Base-by-base conservation (phyloP, 2,888 invertebrate genomes). In the Autographa pulchrina region DNA sequence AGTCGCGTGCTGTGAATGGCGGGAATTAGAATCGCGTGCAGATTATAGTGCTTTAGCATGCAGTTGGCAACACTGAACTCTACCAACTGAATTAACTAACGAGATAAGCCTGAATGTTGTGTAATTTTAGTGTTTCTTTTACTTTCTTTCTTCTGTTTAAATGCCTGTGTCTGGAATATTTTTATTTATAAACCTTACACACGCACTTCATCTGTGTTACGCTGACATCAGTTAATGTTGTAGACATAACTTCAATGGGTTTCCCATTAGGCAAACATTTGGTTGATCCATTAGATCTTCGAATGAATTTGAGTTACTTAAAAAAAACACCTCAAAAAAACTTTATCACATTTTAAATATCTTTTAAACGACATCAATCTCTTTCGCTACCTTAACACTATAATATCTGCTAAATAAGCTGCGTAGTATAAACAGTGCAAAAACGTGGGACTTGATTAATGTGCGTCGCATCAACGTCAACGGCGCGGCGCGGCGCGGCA, bases 1-100 rank as follows among this genome's bases (percentile, higher is more conserved):
- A 70, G 43, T 78, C 77, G 77, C 81, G 84, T 81, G 80, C 68
- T 71, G 48, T 78, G 80, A 78, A 75, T 68, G 62, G 71, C 67
- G 71, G 77, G 81, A 86, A 84, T 87, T 83, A 80, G 86, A 78
- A 75, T 87, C 75, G 87, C 87, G 86, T 85, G 86, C 83, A 81
- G 81, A 86, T 85, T 85, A 80, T 64, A 71, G 75, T 77, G 60
- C 67, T 81, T 81, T 74, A 76, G 71, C 71, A 83, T 80, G 76
- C 75, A 81, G 80, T 80, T 78, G 75, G 80, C 75, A 73, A 43
- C 68, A 61, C 70, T 72, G 65, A 61, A 67, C 68, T 64, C 68
- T 54, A 72, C 81, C 67, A 66, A 74, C 77, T 74, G 74, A 83
- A 82, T 81, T 73, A 79, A 82, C 75, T 80, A 77, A 78, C 72